Evolutionary conservation across 1,140 invertebrate genomes (phyloP).

Genomic region (Leptinotarsa defecta): DNA sequence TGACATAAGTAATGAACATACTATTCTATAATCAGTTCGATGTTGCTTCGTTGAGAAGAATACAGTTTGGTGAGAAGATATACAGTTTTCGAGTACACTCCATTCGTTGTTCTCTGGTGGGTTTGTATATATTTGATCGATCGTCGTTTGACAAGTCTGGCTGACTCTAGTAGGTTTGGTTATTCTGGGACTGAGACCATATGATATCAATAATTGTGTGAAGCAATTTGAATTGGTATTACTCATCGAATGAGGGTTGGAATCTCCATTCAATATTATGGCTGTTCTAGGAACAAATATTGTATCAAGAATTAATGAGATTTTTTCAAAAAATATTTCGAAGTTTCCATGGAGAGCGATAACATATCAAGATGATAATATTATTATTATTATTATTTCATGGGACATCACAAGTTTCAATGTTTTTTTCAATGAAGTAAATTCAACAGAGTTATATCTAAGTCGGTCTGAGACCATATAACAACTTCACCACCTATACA

Average conservation of each 20-base stretch:
- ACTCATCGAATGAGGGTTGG: constrained; percentile 9
- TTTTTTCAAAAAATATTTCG: neutral
- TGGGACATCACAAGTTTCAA: no score
- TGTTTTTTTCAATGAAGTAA: no score
- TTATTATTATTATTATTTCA: neutral
- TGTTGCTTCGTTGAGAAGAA: constrained; percentile 10
- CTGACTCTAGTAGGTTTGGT: constrained; percentile 13
- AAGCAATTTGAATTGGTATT: no score
- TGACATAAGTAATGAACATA: neutral
- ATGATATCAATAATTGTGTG: constrained; percentile 12
- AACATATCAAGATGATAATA: constrained; percentile 1
- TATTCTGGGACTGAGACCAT: constrained; percentile 1
- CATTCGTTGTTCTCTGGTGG: constrained; percentile 12
- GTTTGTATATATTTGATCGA: constrained; percentile 16
- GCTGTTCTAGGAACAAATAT: constrained; percentile 10
- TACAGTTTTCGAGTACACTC: neutral
- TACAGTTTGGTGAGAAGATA: constrained; percentile 8
- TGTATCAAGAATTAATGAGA: constrained; percentile 13
- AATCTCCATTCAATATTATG: constrained; percentile 5
- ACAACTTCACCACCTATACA: no score
- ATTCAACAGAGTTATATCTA: no score
- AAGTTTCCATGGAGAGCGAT: constrained; percentile 11
- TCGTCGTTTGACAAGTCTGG: constrained; percentile 12
- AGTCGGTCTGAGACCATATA: no score
- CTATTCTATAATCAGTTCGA: neutral